Evolutionary conservation across 1,140 invertebrate genomes (phyloP).

Genomic region (Sycophila sp.): DNA sequence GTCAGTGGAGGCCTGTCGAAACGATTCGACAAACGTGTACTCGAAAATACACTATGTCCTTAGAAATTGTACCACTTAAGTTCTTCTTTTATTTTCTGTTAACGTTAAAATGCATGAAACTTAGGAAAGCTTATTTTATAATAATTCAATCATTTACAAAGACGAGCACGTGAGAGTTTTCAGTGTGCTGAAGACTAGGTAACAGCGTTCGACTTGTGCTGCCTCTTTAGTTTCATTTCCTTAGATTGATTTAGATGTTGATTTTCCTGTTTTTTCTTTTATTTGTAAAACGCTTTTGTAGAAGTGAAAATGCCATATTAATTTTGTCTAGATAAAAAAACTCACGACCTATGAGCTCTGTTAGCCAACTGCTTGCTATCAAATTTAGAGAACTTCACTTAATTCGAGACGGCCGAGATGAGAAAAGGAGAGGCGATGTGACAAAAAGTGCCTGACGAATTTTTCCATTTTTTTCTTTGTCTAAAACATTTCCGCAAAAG

Average conservation of each 20-base stretch:
- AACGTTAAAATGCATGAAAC: constrained; percentile 31
- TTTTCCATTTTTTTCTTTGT: not conserved
- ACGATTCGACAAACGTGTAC: constrained; percentile 29
- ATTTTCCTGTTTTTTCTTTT: too few relatives aligned
- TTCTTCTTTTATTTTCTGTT: not conserved
- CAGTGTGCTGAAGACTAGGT: constrained; percentile 26
- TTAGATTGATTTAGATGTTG: constrained; percentile 37
- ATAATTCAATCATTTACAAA: not conserved
- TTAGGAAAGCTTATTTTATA: constrained; percentile 36
- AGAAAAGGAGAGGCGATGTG: not conserved
- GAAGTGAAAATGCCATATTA: constrained; percentile 13
- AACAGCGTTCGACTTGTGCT: constrained; percentile 28
- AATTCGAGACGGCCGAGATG: too few relatives aligned
- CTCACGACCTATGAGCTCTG: not conserved
- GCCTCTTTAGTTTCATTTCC: constrained; percentile 23
- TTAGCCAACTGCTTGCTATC: constrained; percentile 32
- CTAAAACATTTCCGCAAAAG: not conserved
- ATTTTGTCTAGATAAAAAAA: constrained; percentile 26
- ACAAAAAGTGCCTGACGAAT: not conserved
- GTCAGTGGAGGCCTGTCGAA: too few relatives aligned
- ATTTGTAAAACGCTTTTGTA: constrained; percentile 36
- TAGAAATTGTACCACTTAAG: constrained; percentile 1
- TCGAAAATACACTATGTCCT: constrained; percentile 16
- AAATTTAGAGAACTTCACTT: too few relatives aligned
- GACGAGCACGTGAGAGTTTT: constrained; percentile 29